phyloP scores from a whole-genome alignment of 35 echinoderm and acorn worm genomes.

The Nesometra sesokonis region DNA sequence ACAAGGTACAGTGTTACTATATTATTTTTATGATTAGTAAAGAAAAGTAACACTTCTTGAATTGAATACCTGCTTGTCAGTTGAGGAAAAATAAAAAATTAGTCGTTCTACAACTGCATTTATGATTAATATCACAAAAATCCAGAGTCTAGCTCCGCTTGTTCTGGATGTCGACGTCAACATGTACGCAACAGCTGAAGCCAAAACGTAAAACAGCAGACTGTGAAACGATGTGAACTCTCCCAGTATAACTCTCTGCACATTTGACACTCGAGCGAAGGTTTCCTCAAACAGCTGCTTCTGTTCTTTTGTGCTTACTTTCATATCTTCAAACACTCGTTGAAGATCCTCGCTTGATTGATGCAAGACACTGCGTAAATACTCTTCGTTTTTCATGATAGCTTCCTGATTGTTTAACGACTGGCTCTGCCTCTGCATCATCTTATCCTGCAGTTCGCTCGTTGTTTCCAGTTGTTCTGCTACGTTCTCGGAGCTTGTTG shows the following conservation, averaged over 20 bases:
- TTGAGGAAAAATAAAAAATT: constrained; percentile 23
- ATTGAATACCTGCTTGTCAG: constrained; percentile 41
- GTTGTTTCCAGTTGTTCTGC: constrained; percentile 68
- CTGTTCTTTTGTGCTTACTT: constrained; percentile 58
- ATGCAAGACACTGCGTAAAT: constrained; percentile 42
- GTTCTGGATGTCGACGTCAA: constrained; percentile 73
- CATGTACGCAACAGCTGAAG: constrained; percentile 53
- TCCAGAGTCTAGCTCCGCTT: constrained; percentile 47
- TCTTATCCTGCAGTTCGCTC: constrained; percentile 58
- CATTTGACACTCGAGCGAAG: constrained; percentile 42
- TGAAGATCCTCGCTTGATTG: constrained; percentile 41
- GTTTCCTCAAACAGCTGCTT: constrained; percentile 65
- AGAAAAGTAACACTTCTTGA: too few species aligned
- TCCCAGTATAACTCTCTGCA: constrained; percentile 75
- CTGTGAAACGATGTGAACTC: constrained; percentile 94
- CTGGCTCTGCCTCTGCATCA: constrained; percentile 68
- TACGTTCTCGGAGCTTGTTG: constrained; percentile 67
- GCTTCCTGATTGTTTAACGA: constrained; percentile 64
- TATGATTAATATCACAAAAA: constrained; percentile 43
- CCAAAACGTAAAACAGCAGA: constrained; percentile 53
- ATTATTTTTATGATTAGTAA: neutral
- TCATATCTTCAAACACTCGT: constrained; percentile 80
- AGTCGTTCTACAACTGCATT: constrained; percentile 54
- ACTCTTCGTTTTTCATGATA: constrained; percentile 70
- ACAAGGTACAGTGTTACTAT: neutral